Conservation (phyloP, 1,140 invertebrate genomes). For the Popillia japonica region DNA sequence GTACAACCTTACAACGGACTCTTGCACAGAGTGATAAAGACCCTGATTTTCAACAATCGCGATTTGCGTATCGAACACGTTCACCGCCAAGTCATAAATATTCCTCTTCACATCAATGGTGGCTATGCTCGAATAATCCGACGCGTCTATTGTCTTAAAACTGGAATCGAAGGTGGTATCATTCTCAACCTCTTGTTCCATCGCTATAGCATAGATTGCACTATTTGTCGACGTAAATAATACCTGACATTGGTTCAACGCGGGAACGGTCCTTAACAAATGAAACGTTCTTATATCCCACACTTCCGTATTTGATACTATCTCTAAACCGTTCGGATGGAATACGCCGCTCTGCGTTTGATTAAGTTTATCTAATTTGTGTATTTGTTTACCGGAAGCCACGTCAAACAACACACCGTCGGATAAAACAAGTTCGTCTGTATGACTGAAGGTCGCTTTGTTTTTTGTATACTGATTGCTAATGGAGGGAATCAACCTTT, state of each 20-base stretch:
- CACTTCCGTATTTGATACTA: conserved; percentile 87
- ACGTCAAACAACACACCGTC: conserved; percentile 98
- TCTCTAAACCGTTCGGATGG: conserved; percentile 95
- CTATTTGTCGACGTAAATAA: conserved; percentile 74
- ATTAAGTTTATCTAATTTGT: conserved; percentile 98
- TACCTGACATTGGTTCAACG: conserved; percentile 87
- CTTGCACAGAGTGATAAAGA: conserved; percentile 78
- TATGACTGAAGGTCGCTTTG: conserved; percentile 91
- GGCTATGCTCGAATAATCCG: conserved; percentile 89
- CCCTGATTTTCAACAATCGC: conserved; percentile 84
- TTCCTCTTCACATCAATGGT: conserved; percentile 64
- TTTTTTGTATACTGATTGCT: conserved; percentile 95
- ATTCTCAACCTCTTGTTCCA: conserved; percentile 62
- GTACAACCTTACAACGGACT: conserved; percentile 84
- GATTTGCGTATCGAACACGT: conserved; percentile 80
- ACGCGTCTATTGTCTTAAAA: conserved; percentile 93
- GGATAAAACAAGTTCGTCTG: conserved; percentile 91
- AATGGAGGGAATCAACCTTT: conserved; percentile 76
- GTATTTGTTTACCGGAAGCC: conserved; percentile 83
- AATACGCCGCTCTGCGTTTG: conserved; percentile 94
- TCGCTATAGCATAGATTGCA: conserved; percentile 67
- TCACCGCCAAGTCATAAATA: conserved; percentile 78
- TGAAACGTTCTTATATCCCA: conserved; percentile 98
- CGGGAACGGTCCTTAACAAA: conserved; percentile 90
- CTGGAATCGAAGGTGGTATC: conserved; percentile 79